Conservation (phyloP, 2,888 invertebrate species). For the Therioaphis trifolii region DNA sequence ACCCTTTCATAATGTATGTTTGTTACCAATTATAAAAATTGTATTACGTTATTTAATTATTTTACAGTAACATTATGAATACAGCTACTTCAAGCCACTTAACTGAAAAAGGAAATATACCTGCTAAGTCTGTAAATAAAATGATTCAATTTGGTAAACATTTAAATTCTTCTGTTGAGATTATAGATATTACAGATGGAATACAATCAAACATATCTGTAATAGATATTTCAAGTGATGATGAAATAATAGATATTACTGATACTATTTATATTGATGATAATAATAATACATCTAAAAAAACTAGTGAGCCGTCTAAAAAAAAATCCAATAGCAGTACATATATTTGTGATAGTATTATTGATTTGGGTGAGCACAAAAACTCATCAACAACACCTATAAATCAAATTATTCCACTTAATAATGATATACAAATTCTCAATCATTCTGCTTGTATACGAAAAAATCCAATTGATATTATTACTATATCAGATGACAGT, state of each 20-base stretch:
- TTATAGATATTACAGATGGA: neutral
- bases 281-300: neutral
- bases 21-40: no score
- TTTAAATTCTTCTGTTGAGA: neutral
- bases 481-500: conserved; percentile 28
- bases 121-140: no score
- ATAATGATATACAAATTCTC: conserved; percentile 7
- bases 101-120: neutral
- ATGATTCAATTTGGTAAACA: neutral
- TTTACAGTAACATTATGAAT: conserved; percentile 26
- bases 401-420: neutral
- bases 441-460: neutral
- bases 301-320: neutral
- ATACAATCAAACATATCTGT: neutral
- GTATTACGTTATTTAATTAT: no score
- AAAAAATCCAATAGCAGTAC: no score
- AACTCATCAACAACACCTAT: neutral
- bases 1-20: no score
- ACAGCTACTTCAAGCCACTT: neutral
- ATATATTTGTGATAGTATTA: neutral
- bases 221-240: neutral
- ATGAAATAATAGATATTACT: conserved; percentile 20
- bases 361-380: neutral
- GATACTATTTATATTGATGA: neutral
- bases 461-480: neutral